phyloP scores from a whole-genome alignment of 2,113 vertebrate genomes.

The Leucoraja erinaceus region DNA sequence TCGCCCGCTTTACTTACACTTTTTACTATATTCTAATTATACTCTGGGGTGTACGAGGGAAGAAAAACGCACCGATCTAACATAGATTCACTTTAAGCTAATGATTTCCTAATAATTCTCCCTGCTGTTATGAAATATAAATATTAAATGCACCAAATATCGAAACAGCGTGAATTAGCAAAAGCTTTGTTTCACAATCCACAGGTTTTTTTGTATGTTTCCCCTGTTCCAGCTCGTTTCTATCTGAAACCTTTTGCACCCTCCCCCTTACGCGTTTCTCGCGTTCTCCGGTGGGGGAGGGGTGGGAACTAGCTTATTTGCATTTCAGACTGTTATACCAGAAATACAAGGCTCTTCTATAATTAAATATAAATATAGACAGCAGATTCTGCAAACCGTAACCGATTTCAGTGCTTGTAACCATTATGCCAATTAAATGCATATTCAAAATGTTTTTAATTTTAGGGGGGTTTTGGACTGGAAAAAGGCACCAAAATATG shows the following conservation, averaged over 20 bases:
- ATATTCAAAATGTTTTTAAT: not conserved
- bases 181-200: not conserved
- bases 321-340: conserved; percentile 35
- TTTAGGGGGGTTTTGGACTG: no score
- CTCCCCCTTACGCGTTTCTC: conserved; percentile 17
- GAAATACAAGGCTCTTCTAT: not conserved
- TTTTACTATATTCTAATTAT: not conserved
- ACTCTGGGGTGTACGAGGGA: not conserved
- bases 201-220: not conserved
- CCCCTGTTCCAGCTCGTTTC: conserved; percentile 3
- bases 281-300: conserved; percentile 30
- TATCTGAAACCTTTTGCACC: conserved; percentile 29
- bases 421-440: not conserved
- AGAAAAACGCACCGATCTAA: not conserved
- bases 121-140: conserved; percentile 1
- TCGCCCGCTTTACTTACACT: not conserved
- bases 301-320: conserved; percentile 38
- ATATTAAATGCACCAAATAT: not conserved
- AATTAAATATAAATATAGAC: conserved; percentile 27
- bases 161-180: not conserved
- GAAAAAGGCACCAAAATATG: not conserved
- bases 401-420: not conserved
- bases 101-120: not conserved
- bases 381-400: not conserved
- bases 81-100: not conserved